Percentiles rank a stretch among this genome's conserved stretches.
Conservation (phyloP, 2,888 invertebrate genomes). For the Lepidocyrtoides sp. region DNA sequence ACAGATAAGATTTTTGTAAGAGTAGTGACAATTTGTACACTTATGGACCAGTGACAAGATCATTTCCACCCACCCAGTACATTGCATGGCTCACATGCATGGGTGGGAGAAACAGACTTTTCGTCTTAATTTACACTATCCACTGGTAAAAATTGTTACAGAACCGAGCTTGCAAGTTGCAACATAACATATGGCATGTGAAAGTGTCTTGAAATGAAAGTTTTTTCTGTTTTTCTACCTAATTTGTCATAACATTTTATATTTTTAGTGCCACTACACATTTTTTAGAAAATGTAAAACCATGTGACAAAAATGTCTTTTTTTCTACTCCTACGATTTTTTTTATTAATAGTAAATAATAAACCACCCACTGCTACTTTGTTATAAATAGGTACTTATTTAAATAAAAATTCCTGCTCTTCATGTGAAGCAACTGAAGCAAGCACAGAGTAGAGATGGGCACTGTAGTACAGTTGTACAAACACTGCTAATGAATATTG, state of each 20-base stretch:
- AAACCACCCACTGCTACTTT: background rate
- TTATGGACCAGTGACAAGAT: no score
- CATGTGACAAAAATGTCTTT: no score
- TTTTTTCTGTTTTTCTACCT: no score
- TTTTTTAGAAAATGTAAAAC: background rate
- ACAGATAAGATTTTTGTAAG: no score
- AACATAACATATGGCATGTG: background rate
- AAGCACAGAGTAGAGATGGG: background rate
- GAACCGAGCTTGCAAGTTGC: background rate
- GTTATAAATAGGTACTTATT: background rate
- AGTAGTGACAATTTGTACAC: no score
- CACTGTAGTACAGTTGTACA: background rate
- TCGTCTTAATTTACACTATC: background rate
- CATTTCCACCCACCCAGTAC: no score
- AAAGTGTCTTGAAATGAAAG: background rate
- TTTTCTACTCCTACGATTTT: background rate
- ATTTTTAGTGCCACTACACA: no score
- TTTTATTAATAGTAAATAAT: background rate
- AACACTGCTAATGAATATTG: slow-evolving; percentile 37
- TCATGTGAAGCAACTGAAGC: no score
- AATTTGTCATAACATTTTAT: no score
- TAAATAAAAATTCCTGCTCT: background rate
- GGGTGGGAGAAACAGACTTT: background rate
- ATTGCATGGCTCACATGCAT: no score
- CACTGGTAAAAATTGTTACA: background rate